Evolutionary conservation across 30 jellyfish, hydroid and myxozoan genomes (phyloP), one percentile per base, ranked within the genome.

Genomic region (Aurelia aurita complex sp. Pacific): DNA sequence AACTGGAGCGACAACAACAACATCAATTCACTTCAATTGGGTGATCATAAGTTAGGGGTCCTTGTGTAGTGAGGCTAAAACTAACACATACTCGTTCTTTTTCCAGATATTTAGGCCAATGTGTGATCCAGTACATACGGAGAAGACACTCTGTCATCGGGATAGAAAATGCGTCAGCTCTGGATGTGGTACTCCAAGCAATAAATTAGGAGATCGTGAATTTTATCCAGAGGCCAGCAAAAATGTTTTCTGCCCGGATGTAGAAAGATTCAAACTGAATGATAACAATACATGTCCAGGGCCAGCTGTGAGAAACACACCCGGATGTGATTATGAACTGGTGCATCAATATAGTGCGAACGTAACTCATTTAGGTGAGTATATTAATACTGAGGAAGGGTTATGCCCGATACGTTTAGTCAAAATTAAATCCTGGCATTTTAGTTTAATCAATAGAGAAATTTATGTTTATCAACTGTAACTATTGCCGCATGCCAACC

Each of bases 221-320:
- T 90, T 75, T 73, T 79, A 66, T 52, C 90, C 97, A 13, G 82
- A 91, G 1, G 19, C 95, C 15, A 32, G 88, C 34, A 77, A 68
- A 15, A 77, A 88, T n/a, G 91, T 90, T 32, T 90, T 90, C 69
- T 90, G 97, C 69, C 84, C 97, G 5, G 93, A 84, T 73, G 89
- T 79, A 54, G 87, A 79, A 35, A 52, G 95, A 73, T 90, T 90
- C 63, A 90, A 81, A 61, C 69, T 77, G 16, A 81, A 71, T 55
- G 89, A 90, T 23, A 73, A 84, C 59, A 4, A 36, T 13, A 64
- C 79, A 9, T 89, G 97, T 51, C 90, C 94, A 18, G 76, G 76
- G 1, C 90, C 87, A 19, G 50, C 71, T 7, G 71, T 83, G 8
- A 16, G 75, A 71, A 61, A 87, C 64, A 17, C n/a, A 1, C 87